Evolutionary conservation across 2,797 vertebrate genomes (phyloP).

Genomic region (Phrynocephalus guinanensis): DNA sequence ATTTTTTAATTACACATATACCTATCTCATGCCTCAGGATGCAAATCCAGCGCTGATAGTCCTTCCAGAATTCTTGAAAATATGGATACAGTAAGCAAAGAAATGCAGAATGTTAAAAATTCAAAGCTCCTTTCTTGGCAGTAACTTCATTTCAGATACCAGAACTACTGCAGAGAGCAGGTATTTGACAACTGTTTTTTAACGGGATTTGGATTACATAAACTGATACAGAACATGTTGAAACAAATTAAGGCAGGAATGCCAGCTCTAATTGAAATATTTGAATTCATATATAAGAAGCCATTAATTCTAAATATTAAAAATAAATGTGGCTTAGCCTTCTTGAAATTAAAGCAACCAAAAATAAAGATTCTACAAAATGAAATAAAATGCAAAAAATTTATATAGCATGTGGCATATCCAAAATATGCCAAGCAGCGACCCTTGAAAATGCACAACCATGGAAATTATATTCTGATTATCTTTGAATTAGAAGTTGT

Average conservation of each 20-base stretch:
- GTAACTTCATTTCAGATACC: background rate
- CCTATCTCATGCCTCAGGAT: background rate
- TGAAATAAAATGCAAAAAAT: background rate
- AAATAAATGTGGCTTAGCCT: background rate
- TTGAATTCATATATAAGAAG: constrained; percentile 6
- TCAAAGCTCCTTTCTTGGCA: background rate
- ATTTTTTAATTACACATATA: background rate
- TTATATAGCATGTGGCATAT: constrained; percentile 14
- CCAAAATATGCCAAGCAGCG: background rate
- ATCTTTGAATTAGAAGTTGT: constrained; percentile 1
- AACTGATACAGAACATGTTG: background rate
- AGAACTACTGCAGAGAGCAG: background rate
- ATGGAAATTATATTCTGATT: background rate
- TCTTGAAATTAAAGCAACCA: constrained; percentile 8
- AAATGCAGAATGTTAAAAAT: background rate
- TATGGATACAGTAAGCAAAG: background rate
- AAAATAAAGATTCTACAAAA: background rate
- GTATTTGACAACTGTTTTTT: background rate
- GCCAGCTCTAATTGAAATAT: background rate
- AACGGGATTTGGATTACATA: background rate
- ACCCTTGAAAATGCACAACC: background rate
- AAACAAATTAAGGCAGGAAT: background rate
- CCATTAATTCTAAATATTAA: constrained; percentile 11
- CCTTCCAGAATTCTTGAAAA: background rate
- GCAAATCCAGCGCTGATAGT: constrained; percentile 2